A percentile compares a stretch with the other conserved stretches of the same genome.
Conservation (phyloP, 2,797 vertebrate species). For the Danio aesculapii region DNA sequence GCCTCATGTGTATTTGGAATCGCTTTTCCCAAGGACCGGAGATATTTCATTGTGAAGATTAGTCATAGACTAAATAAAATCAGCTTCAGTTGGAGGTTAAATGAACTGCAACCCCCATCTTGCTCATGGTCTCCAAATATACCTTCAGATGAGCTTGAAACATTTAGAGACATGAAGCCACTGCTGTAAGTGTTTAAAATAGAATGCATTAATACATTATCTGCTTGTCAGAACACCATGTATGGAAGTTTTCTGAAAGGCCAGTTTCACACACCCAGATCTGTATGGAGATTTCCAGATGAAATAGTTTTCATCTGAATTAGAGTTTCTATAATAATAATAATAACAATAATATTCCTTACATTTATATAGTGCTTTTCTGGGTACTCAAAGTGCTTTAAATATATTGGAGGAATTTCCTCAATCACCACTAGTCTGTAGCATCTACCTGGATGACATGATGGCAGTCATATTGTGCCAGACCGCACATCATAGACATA, state of each 20-base stretch:
- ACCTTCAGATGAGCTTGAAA: slow-evolving; percentile 38
- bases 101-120: slow-evolving; percentile 32
- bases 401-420: too few relatives aligned
- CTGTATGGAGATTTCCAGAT: not conserved
- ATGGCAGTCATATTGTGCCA: too few relatives aligned
- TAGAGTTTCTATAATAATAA: too few relatives aligned
- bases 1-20: slow-evolving; percentile 34
- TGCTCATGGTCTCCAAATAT: slow-evolving; percentile 42
- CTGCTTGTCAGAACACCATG: slow-evolving; percentile 1
- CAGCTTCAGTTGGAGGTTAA: slow-evolving; percentile 48
- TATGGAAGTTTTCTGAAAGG: not conserved
- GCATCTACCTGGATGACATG: too few relatives aligned
- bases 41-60: slow-evolving; percentile 51
- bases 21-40: slow-evolving; percentile 55
- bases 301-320: not conserved
- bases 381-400: too few relatives aligned
- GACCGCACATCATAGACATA: too few relatives aligned
- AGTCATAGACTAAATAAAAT: slow-evolving; percentile 55
- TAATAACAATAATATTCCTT: too few relatives aligned
- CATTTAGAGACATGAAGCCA: slow-evolving; percentile 15
- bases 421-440: too few relatives aligned
- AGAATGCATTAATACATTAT: slow-evolving; percentile 15
- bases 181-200: not conserved
- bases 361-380: too few relatives aligned
- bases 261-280: not conserved